Evolutionary conservation across 2,888 invertebrate species (phyloP).

Genomic region (Archips crataeganus): DNA sequence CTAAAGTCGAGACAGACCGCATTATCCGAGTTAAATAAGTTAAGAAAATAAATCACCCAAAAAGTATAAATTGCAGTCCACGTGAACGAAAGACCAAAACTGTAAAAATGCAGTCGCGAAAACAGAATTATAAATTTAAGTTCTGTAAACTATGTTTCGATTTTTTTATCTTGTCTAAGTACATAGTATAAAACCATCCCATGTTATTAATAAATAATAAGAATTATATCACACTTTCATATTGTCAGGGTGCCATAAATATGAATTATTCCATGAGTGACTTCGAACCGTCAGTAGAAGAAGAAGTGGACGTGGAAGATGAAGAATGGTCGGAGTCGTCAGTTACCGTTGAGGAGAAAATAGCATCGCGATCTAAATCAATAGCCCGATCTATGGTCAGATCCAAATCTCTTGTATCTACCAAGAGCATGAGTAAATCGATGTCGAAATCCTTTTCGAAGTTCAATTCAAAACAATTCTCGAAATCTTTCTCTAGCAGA

Average conservation of each 20-base stretch:
- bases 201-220: neutral
- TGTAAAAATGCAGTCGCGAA: too few species aligned
- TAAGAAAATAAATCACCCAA: too few species aligned
- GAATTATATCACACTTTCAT: neutral
- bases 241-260: neutral
- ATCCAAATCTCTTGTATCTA: slow-evolving; percentile 52
- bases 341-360: slow-evolving; percentile 42
- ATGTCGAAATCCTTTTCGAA: slow-evolving; percentile 42
- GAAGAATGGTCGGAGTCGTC: slow-evolving; percentile 47
- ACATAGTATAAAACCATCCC: too few species aligned
- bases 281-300: slow-evolving; percentile 52
- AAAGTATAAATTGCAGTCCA: too few species aligned
- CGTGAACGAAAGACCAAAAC: too few species aligned
- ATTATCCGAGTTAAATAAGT: too few species aligned
- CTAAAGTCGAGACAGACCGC: too few species aligned
- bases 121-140: too few species aligned
- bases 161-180: too few species aligned
- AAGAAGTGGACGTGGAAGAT: slow-evolving; percentile 47
- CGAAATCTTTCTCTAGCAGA: slow-evolving; percentile 50
- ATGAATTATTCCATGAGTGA: slow-evolving; percentile 57
- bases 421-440: slow-evolving; percentile 38
- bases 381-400: slow-evolving; percentile 46
- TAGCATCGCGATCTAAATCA: slow-evolving; percentile 53
- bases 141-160: too few species aligned
- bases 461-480: slow-evolving; percentile 51